Percentiles rank a stretch among this genome's conserved stretches.
Evolutionary conservation across 2,797 vertebrate species (phyloP).

Genomic region (Limnodromus scolopaceus): DNA sequence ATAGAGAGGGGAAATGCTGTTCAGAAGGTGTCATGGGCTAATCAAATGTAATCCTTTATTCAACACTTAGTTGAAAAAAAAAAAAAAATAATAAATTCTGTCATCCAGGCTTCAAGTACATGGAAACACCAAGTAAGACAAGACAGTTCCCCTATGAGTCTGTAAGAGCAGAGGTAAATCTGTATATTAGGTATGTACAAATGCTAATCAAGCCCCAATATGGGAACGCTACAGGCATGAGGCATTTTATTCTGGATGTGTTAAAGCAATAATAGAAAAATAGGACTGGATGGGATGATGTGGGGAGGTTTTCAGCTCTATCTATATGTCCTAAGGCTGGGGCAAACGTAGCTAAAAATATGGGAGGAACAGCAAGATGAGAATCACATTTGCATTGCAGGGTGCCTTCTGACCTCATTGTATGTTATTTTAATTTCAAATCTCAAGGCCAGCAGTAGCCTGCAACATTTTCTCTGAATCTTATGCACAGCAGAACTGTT

Average conservation of each 20-base stretch:
- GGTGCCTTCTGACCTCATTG: neutral
- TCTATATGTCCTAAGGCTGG: neutral
- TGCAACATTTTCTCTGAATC: neutral
- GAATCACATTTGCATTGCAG: neutral
- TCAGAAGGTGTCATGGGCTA: neutral
- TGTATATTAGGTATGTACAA: neutral
- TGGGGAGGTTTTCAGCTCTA: neutral
- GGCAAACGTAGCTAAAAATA: neutral
- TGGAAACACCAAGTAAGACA: neutral
- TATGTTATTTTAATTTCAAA: neutral
- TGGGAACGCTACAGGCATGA: neutral
- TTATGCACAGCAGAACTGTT: neutral
- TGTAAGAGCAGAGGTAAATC: neutral
- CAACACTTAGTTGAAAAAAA: neutral
- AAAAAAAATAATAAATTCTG: neutral
- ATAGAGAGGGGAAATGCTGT: neutral
- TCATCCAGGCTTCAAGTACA: neutral
- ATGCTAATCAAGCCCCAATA: neutral
- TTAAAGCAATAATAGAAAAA: neutral
- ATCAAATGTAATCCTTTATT: slow-evolving; percentile 30
- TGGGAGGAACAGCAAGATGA: neutral
- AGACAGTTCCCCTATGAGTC: neutral
- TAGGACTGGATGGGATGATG: neutral
- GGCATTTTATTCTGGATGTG: neutral
- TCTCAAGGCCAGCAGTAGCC: neutral